Conservation (phyloP, 2,113 vertebrate genomes). For the Chloropsis cyanopogon region DNA sequence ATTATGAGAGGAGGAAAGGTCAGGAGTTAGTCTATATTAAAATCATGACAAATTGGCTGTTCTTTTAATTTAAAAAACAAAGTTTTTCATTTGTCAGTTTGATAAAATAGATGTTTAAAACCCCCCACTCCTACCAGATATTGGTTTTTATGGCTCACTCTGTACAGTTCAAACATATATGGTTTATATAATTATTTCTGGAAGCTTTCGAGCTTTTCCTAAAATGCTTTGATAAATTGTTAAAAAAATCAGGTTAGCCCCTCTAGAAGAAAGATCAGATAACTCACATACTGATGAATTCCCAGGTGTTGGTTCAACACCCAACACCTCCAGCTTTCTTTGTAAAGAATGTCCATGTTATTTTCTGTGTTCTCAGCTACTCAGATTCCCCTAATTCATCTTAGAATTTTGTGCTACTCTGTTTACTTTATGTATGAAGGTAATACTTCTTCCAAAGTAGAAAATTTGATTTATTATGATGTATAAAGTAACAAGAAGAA, state of each 20-base stretch:
- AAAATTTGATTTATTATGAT: not conserved
- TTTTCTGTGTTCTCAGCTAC: not conserved
- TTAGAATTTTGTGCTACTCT: not conserved
- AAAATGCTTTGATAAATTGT: not conserved
- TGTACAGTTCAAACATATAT: not conserved
- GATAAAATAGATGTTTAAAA: not conserved
- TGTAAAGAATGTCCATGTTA: not conserved
- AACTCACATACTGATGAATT: not conserved
- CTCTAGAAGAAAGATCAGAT: not conserved
- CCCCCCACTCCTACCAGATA: not conserved
- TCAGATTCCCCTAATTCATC: not conserved
- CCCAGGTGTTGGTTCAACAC: not conserved
- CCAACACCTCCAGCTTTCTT: not conserved
- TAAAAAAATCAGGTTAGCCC: not conserved
- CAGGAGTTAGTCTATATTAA: not conserved
- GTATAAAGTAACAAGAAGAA: not conserved
- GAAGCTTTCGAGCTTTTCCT: not conserved
- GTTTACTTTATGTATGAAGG: not conserved
- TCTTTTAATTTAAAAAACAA: not conserved
- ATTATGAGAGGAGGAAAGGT: not conserved
- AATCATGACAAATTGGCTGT: not conserved
- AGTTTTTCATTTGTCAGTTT: not conserved
- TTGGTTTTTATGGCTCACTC: not conserved
- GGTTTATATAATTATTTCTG: not conserved
- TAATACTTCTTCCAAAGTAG: not conserved